phyloP scores from a whole-genome alignment of 2,888 invertebrate species.

The Mimas tiliae region DNA sequence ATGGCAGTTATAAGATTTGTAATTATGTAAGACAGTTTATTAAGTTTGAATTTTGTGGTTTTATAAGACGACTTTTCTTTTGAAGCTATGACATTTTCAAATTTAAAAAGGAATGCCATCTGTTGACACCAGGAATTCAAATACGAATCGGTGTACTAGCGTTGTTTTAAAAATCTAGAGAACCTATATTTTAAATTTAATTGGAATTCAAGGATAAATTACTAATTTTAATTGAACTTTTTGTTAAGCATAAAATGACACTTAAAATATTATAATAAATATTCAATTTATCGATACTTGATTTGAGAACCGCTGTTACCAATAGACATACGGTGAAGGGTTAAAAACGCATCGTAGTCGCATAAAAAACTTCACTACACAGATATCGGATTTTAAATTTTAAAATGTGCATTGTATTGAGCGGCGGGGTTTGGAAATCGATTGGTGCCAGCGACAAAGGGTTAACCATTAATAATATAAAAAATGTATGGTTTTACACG shows the following conservation, averaged over 20 bases:
- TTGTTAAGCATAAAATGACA: no score
- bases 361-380: conserved; percentile 75
- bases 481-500: conserved; percentile 72
- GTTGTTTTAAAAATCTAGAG: no score
- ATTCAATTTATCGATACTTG: not conserved
- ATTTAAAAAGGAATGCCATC: no score
- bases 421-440: conserved; percentile 78
- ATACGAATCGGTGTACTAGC: no score
- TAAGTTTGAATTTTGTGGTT: not conserved
- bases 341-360: conserved; percentile 83
- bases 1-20: conserved; percentile 18
- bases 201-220: no score
- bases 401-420: conserved; percentile 85
- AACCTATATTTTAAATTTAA: no score
- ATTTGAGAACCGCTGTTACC: conserved; percentile 58
- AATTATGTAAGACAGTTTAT: not conserved
- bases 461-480: conserved; percentile 81
- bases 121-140: no score
- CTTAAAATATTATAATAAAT: no score
- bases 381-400: conserved; percentile 85
- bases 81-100: not conserved
- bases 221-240: no score
- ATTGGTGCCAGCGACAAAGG: conserved; percentile 80
- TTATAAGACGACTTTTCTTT: not conserved
- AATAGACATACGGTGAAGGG: conserved; percentile 79